Conservation (phyloP, 2,113 vertebrate genomes). For the Hemicordylus capensis region DNA sequence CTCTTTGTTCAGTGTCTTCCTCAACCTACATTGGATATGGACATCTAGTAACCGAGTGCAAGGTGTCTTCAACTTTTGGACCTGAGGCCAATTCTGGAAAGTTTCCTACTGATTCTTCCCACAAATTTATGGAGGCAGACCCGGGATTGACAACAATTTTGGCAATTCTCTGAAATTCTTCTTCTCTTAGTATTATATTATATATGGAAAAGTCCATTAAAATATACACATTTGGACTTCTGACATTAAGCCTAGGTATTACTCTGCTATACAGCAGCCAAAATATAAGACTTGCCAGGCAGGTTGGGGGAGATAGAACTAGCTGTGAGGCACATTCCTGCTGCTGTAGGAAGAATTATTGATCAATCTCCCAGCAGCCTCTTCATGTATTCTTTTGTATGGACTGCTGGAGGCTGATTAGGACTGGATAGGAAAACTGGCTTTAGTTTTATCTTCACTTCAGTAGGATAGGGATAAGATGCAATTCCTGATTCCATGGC, state of each 20-base stretch:
- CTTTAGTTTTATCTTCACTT: neutral
- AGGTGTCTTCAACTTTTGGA: neutral
- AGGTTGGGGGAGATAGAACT: neutral
- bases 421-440: neutral
- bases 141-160: neutral
- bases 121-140: neutral
- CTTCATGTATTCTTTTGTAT: neutral
- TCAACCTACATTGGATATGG: neutral
- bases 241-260: neutral
- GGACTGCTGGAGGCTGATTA: neutral
- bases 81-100: neutral
- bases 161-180: too few relatives aligned
- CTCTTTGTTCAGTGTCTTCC: neutral
- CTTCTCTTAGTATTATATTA: neutral
- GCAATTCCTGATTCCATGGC: neutral
- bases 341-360: neutral
- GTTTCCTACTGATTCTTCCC: neutral
- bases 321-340: neutral
- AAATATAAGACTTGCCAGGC: neutral
- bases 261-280: neutral
- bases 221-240: neutral
- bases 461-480: neutral
- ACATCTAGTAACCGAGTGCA: neutral
- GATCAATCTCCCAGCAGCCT: neutral
- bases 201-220: neutral